phyloP scores from a whole-genome alignment of 2,888 invertebrate species.

The Tolmerus cingulatus region DNA sequence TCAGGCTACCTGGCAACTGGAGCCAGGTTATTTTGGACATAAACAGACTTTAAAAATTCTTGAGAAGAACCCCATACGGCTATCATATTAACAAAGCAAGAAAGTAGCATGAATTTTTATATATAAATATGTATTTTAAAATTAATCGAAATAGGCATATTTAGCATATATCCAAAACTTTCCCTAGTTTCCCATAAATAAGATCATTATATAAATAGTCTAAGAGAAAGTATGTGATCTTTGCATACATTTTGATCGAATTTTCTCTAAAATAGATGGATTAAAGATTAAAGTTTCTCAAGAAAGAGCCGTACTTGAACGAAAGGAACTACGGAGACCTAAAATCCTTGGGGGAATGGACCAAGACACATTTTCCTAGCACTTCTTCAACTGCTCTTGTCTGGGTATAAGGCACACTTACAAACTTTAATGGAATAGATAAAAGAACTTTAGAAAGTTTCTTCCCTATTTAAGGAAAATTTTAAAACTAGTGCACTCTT shows the following conservation, averaged over 20 bases:
- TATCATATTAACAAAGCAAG: neutral
- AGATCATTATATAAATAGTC: slow-evolving; percentile 2
- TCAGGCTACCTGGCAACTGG: neutral
- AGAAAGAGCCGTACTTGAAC: neutral
- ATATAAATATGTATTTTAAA: neutral
- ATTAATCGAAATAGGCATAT: neutral
- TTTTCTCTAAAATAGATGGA: neutral
- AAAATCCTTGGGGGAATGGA: neutral
- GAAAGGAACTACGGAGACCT: neutral
- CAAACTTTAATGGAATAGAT: slow-evolving; percentile 37
- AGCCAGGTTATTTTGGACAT: neutral
- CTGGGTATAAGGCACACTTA: slow-evolving; percentile 1
- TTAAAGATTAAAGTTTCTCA: slow-evolving; percentile 8
- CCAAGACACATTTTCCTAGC: slow-evolving; percentile 12
- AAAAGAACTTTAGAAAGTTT: slow-evolving; percentile 32
- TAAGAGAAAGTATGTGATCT: neutral
- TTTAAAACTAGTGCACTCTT: neutral
- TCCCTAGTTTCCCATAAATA: neutral
- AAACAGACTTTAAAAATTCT: neutral
- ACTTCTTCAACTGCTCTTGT: neutral
- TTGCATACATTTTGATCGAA: slow-evolving; percentile 14
- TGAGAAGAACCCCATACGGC: neutral
- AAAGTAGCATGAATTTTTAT: neutral
- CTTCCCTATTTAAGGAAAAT: slow-evolving; percentile 11
- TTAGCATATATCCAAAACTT: neutral